Conservation (phyloP, 1,140 invertebrate species). For the Phymorhynchus buccinoides region DNA sequence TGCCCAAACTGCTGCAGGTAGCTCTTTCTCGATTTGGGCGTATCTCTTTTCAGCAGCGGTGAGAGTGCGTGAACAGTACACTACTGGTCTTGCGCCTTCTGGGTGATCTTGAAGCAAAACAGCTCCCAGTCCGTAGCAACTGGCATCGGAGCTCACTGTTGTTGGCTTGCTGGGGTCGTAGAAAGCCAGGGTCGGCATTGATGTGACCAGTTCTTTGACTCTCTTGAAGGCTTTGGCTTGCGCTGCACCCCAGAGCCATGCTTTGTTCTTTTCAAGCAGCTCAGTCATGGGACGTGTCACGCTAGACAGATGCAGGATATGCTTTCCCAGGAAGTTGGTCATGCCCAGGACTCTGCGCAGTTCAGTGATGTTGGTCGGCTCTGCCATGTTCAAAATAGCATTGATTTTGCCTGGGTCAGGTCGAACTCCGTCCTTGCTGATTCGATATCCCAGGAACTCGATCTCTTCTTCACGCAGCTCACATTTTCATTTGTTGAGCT, state of each 20-base stretch:
- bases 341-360: constrained; percentile 58
- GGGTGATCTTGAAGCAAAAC: neutral
- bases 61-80: neutral
- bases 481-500: constrained; percentile 35
- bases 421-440: constrained; percentile 27
- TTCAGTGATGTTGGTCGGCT: constrained; percentile 41
- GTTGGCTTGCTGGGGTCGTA: neutral
- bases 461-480: neutral
- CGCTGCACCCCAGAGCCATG: constrained; percentile 32
- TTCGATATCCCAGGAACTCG: constrained; percentile 22
- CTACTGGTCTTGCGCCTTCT: neutral
- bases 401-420: constrained; percentile 18
- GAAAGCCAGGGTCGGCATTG: constrained; percentile 11
- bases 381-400: constrained; percentile 40
- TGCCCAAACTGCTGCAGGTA: constrained; percentile 74
- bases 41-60: constrained; percentile 70
- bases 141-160: neutral
- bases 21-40: constrained; percentile 76
- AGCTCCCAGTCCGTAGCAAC: neutral
- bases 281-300: constrained; percentile 33
- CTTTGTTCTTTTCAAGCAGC: constrained; percentile 28
- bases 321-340: constrained; percentile 69
- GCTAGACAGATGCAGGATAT: constrained; percentile 41
- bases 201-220: constrained; percentile 37
- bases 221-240: constrained; percentile 33